Evolutionary conservation across 1,140 invertebrate species (phyloP).

Genomic region (Latrodectus geometricus): DNA sequence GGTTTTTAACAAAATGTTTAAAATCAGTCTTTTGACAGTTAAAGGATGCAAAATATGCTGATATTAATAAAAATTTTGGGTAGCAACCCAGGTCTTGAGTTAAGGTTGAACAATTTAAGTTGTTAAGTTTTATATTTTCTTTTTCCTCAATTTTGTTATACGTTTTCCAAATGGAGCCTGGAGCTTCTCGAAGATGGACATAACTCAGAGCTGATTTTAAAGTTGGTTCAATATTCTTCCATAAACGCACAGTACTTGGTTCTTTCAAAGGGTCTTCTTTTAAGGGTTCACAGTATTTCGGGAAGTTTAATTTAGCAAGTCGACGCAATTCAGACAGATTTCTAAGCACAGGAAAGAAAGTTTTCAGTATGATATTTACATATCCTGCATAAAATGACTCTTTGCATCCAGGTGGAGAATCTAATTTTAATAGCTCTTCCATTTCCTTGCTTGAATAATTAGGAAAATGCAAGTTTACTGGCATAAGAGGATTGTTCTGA

Average conservation of each 20-base stretch:
- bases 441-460: constrained; percentile 86
- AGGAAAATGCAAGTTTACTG: constrained; percentile 76
- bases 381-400: constrained; percentile 82
- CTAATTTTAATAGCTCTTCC: constrained; percentile 75
- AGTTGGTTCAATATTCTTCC: constrained; percentile 81
- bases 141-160: constrained; percentile 64
- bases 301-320: constrained; percentile 73
- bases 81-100: constrained; percentile 86
- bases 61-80: constrained; percentile 87
- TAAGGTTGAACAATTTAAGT: constrained; percentile 71
- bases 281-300: constrained; percentile 82
- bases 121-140: constrained; percentile 67
- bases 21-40: constrained; percentile 89
- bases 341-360: constrained; percentile 83
- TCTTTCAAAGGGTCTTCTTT: constrained; percentile 72
- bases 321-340: constrained; percentile 81
- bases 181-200: constrained; percentile 80
- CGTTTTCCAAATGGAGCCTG: constrained; percentile 65
- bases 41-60: constrained; percentile 90
- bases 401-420: constrained; percentile 68
- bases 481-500: constrained; percentile 77
- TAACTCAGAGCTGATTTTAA: constrained; percentile 80
- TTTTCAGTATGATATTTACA: constrained; percentile 81
- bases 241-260: constrained; percentile 77
- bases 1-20: constrained; percentile 73